These are phyloP conservation scores for Cyprinodon tularosa DNA, from an alignment of 2,113 vertebrate species.

Conservation along the genomic window DNA sequence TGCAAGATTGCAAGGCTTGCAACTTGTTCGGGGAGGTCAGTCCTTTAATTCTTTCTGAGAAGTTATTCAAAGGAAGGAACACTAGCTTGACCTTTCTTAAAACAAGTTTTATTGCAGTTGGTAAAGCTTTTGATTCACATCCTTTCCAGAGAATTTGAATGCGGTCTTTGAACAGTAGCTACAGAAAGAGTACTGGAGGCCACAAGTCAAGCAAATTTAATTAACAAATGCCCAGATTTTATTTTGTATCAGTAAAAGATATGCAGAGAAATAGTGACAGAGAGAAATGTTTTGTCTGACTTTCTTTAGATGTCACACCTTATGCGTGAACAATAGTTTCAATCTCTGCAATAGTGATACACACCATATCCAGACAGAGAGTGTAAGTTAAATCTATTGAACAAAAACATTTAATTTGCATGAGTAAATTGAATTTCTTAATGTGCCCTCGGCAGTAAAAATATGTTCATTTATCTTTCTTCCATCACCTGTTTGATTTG, in stretches of 20 bases:
- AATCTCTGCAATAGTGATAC: constrained; percentile 1
- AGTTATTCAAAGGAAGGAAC: neutral
- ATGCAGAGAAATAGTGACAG: constrained; percentile 25
- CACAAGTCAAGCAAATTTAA: constrained; percentile 53
- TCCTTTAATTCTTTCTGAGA: neutral
- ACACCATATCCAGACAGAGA: neutral
- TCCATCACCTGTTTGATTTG: constrained; percentile 31
- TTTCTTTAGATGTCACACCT: constrained; percentile 11
- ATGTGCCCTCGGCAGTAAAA: neutral
- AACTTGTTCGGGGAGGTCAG: neutral
- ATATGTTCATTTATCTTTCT: constrained; percentile 1
- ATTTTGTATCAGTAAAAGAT: constrained; percentile 37
- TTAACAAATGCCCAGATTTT: constrained; percentile 58
- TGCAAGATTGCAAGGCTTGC: neutral
- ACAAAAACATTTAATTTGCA: constrained; percentile 32
- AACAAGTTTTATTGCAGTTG: constrained; percentile 34
- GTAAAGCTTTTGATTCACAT: constrained; percentile 48
- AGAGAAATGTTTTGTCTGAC: constrained; percentile 18
- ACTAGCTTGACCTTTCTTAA: constrained; percentile 38
- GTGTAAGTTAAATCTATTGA: neutral
- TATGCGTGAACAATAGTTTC: constrained; percentile 5
- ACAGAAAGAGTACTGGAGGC: constrained; percentile 52
- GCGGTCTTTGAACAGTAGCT: constrained; percentile 57
- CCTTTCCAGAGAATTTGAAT: constrained; percentile 60
- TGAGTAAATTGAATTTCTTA: neutral